A percentile compares a stretch with the other conserved stretches of the same genome.
Evolutionary conservation across 2,888 invertebrate species (phyloP).

Genomic region (Syrphus vitripennis): DNA sequence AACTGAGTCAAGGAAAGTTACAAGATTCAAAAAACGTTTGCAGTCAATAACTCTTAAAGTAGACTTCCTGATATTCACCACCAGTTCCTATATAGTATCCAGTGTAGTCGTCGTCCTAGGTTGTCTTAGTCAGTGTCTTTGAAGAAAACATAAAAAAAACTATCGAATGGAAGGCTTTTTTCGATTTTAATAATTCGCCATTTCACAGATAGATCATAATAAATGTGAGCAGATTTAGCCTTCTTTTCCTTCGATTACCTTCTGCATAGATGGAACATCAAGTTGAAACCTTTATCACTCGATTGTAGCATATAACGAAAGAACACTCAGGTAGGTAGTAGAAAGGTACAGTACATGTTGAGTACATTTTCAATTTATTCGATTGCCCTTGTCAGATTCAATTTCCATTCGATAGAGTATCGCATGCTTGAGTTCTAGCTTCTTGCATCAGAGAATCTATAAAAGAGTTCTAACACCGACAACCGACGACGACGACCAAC

Average conservation of each 20-base stretch:
- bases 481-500: neutral
- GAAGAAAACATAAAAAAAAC: neutral
- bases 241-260: constrained; percentile 17
- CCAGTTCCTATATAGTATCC: neutral
- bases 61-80: constrained; percentile 44
- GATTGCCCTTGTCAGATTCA: constrained; percentile 69
- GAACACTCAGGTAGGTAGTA: constrained; percentile 19
- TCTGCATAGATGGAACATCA: neutral
- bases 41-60: constrained; percentile 33
- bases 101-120: neutral
- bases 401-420: constrained; percentile 56
- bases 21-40: neutral
- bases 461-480: neutral
- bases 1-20: neutral
- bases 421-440: constrained; percentile 22
- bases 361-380: constrained; percentile 66
- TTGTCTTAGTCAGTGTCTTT: neutral
- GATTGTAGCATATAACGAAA: neutral
- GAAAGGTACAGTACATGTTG: neutral
- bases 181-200: neutral
- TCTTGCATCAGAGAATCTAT: neutral
- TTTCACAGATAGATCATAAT: neutral
- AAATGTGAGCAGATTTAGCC: constrained; percentile 1
- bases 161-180: neutral
- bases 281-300: neutral